Evolutionary conservation across 2,113 vertebrate genomes (phyloP).

Genomic region (Cynoglossus semilaevis): DNA sequence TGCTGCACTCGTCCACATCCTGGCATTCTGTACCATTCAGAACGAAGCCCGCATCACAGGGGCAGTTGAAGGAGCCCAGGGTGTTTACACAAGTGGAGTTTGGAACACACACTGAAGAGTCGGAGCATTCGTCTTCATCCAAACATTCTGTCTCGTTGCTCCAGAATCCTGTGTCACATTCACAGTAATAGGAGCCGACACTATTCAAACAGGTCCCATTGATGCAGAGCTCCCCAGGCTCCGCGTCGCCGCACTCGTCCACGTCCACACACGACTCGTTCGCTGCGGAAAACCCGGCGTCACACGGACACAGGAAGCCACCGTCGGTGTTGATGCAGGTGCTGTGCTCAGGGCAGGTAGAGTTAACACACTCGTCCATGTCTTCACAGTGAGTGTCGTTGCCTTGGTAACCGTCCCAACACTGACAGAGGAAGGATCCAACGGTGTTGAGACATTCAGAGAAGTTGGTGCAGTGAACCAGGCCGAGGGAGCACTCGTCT

Average conservation of each 20-base stretch:
- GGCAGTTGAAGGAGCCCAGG: constrained; percentile 72
- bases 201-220: constrained; percentile 75
- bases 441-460: constrained; percentile 73
- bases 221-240: constrained; percentile 47
- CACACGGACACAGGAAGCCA: constrained; percentile 70
- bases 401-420: constrained; percentile 70
- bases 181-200: constrained; percentile 75
- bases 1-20: constrained; percentile 74
- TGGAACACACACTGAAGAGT: constrained; percentile 59
- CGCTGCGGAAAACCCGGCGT: constrained; percentile 64
- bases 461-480: constrained; percentile 60
- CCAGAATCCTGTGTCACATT: constrained; percentile 72
- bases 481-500: constrained; percentile 71
- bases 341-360: constrained; percentile 71
- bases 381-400: constrained; percentile 71
- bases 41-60: constrained; percentile 71
- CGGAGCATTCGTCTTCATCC: constrained; percentile 77
- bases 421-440: constrained; percentile 73
- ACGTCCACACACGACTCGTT: constrained; percentile 68
- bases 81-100: constrained; percentile 72
- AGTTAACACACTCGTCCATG: constrained; percentile 73
- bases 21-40: constrained; percentile 62
- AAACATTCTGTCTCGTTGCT: constrained; percentile 69
- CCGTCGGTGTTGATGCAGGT: constrained; percentile 73
- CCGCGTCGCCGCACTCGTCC: constrained; percentile 68